Conservation (phyloP, 2,888 invertebrate genomes). For the Agonum fuliginosum region DNA sequence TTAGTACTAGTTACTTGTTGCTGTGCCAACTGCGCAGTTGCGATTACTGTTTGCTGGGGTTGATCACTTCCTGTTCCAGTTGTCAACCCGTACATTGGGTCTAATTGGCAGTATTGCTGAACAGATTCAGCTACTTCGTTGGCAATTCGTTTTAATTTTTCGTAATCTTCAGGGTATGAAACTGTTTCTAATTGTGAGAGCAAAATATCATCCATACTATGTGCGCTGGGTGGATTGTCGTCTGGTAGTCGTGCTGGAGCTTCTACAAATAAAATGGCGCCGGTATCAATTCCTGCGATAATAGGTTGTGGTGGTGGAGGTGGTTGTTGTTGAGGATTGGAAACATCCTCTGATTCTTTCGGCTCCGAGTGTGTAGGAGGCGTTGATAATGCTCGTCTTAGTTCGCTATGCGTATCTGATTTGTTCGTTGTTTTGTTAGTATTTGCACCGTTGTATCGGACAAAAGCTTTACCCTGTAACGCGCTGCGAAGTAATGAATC, state of each 20-base stretch:
- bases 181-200: slow-evolving; percentile 80
- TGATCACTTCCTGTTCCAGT: slow-evolving; percentile 69
- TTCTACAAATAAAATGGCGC: slow-evolving; percentile 68
- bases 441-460: slow-evolving; percentile 69
- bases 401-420: slow-evolving; percentile 73
- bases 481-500: slow-evolving; percentile 89
- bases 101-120: slow-evolving; percentile 79
- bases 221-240: slow-evolving; percentile 76
- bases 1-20: slow-evolving; percentile 77
- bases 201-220: slow-evolving; percentile 82
- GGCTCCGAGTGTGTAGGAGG: slow-evolving; percentile 72
- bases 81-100: slow-evolving; percentile 75
- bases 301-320: slow-evolving; percentile 70
- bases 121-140: slow-evolving; percentile 87
- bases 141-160: slow-evolving; percentile 88
- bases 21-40: slow-evolving; percentile 72
- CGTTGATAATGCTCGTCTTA: slow-evolving; percentile 75
- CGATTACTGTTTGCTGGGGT: slow-evolving; percentile 72
- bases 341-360: slow-evolving; percentile 45
- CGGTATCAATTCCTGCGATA: slow-evolving; percentile 70
- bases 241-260: slow-evolving; percentile 70
- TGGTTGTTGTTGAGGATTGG: slow-evolving; percentile 68
- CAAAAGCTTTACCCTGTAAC: slow-evolving; percentile 82
- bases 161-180: slow-evolving; percentile 86
- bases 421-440: slow-evolving; percentile 66